Evolutionary conservation across 2,113 vertebrate genomes (phyloP).

Genomic region (Oreocharis arfaki): DNA sequence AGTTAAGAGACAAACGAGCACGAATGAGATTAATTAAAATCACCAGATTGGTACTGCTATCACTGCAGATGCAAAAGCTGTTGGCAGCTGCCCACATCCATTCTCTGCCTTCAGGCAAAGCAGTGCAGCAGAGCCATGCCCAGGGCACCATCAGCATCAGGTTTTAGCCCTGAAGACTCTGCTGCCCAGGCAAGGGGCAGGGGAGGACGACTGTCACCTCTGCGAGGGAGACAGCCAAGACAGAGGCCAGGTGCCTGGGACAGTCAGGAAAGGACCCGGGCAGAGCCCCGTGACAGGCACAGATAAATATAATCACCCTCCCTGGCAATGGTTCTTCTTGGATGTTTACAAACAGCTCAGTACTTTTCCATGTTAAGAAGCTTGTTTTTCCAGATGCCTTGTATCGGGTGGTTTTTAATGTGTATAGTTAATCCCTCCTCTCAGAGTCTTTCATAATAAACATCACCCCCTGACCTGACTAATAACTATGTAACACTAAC

Average conservation of each 20-base stretch:
- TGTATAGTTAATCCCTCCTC: conserved; percentile 57
- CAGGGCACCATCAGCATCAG: fast-evolving
- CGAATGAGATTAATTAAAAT: neutral
- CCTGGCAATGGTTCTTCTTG: conserved; percentile 10
- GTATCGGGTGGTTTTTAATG: conserved; percentile 45
- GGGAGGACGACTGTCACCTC: neutral
- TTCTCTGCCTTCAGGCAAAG: neutral
- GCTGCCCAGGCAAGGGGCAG: neutral
- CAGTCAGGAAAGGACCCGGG: neutral
- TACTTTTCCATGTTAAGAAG: conserved; percentile 64
- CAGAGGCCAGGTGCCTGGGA: neutral
- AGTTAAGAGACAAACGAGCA: neutral
- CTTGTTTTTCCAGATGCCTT: conserved; percentile 66
- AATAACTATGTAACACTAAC: conserved; percentile 29
- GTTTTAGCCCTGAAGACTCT: neutral
- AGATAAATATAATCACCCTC: conserved; percentile 46
- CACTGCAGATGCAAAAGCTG: neutral
- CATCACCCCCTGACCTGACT: conserved; percentile 58
- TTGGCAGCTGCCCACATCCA: neutral
- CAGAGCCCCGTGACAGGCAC: conserved; percentile 35
- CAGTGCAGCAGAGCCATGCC: neutral
- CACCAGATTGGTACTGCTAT: neutral
- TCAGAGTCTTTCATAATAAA: conserved; percentile 64
- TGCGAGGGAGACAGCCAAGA: neutral
- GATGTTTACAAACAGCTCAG: conserved; percentile 67